phyloP scores from a whole-genome alignment of 2,797 vertebrate genomes.

The Australoheros facetus region DNA sequence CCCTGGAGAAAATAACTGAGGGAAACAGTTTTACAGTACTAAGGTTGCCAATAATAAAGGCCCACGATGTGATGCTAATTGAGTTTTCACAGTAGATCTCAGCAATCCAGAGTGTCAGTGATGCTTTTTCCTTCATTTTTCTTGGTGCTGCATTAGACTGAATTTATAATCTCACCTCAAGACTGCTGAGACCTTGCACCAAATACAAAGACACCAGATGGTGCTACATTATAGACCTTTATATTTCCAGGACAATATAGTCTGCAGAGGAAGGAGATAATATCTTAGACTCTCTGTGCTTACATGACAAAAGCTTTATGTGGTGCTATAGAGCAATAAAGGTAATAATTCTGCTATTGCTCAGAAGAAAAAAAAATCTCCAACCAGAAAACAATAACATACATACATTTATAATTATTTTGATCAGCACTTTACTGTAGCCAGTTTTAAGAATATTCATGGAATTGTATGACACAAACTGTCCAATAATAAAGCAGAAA shows the following conservation, averaged over 20 bases:
- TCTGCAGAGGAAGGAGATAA: background rate
- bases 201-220: background rate
- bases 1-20: constrained; percentile 35
- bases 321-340: background rate
- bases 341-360: background rate
- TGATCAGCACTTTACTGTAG: background rate
- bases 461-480: no score
- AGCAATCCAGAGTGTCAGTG: background rate
- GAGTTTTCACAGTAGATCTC: constrained; percentile 3
- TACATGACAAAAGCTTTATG: background rate
- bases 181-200: background rate
- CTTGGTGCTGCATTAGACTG: background rate
- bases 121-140: background rate
- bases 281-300: background rate
- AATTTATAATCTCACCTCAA: constrained; percentile 10
- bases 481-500: no score
- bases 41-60: constrained; percentile 18
- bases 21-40: constrained; percentile 10
- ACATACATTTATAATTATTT: background rate
- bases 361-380: background rate
- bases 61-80: constrained; percentile 13
- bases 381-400: background rate
- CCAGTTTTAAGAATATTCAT: background rate
- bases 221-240: background rate
- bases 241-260: background rate